Evolutionary conservation across 1,140 invertebrate species (phyloP), one percentile per base, ranked within the genome.

Genomic region (Aphidius gifuensis): DNA sequence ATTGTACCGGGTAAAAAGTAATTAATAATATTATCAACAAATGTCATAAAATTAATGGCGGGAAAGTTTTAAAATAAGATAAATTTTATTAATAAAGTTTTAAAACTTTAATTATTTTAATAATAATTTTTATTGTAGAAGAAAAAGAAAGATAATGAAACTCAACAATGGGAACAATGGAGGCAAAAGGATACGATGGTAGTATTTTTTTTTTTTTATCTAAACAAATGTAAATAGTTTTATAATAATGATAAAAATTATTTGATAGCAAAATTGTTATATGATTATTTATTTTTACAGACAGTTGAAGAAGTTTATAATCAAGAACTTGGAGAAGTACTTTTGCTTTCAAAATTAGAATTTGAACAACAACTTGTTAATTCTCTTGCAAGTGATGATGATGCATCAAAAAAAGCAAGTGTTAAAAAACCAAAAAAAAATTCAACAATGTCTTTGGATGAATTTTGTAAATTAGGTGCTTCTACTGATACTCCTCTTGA

Each of bases 311-410:
- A 84, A 66, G 73, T 78, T 6, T 87, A 82, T 72, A 82, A 86
- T 66, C 80, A 84, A 71, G 82, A 86, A 64, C 64, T 88, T 16
- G 79, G 85, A 65, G 74, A 84, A 76, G 86, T 86, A 5, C 78
- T 88, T 53, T 66, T 87, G 47, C 69, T 84, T 6, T 87, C 86
- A 51, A 86, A 86, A 73, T 66, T 87, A 40, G 83, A 85, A 60
- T 86, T 78, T 66, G 84, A 87, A 79, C 77, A 72, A 73, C 73
- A 83, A 76, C 61, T 80, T 73, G 76, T 78, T 71, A 71, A 71
- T 71, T 56, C 23, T 16, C 16, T 16, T 69, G 57, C 74, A 50
- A 74, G 80, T 61, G 79, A 82, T 45, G 74, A 73, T 58, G 77
- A 79, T 9, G 71, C 74, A 6, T 64, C 46, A 45, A 78, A 80